phyloP scores from a whole-genome alignment of 2,113 vertebrate species.

The Petromus typicus region DNA sequence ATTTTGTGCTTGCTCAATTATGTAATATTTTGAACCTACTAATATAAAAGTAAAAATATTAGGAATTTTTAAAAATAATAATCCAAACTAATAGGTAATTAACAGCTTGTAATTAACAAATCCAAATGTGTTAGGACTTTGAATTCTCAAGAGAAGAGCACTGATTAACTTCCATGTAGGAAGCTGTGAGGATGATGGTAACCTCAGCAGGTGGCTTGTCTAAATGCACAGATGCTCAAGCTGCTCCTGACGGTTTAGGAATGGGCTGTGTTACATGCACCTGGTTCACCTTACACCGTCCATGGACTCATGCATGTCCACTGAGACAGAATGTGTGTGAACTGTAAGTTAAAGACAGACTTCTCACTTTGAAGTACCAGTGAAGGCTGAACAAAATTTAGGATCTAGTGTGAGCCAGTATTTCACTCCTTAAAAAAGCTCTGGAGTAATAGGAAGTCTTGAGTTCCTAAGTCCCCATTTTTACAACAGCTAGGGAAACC shows the following conservation, averaged over 20 bases:
- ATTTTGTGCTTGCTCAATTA: not conserved
- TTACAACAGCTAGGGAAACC: not conserved
- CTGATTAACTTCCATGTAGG: accelerated
- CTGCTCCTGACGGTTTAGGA: too few species aligned
- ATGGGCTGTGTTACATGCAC: not conserved
- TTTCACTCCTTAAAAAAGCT: not conserved
- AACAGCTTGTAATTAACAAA: not conserved
- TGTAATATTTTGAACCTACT: not conserved
- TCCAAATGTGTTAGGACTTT: not conserved
- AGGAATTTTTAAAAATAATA: not conserved
- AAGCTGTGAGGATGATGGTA: not conserved
- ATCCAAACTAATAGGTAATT: too few species aligned
- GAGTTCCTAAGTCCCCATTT: not conserved
- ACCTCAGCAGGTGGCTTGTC: not conserved
- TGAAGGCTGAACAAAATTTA: not conserved
- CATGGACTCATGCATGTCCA: not conserved
- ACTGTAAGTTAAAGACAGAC: not conserved
- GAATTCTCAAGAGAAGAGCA: not conserved
- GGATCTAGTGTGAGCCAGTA: not conserved
- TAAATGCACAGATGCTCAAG: not conserved
- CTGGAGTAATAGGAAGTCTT: not conserved
- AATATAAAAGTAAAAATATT: not conserved
- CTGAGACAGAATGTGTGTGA: not conserved
- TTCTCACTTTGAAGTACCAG: not conserved
- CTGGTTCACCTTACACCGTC: too few species aligned